Evolutionary conservation across 2,888 invertebrate species (phyloP), one percentile per base, ranked within the genome.

Genomic region (Andrena trimmerana): DNA sequence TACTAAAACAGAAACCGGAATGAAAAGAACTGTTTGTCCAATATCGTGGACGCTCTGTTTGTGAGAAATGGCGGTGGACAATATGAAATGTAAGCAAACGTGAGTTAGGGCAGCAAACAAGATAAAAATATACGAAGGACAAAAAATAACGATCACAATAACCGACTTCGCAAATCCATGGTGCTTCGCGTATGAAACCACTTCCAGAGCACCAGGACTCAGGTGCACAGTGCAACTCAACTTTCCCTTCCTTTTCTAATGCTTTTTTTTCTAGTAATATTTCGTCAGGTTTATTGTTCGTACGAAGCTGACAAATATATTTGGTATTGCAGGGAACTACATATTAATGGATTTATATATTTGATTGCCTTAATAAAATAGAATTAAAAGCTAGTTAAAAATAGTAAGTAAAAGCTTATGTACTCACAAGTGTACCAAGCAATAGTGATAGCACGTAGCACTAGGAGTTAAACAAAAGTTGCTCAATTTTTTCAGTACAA

Each of bases 181-280:
- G 2, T 29, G 52, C 31, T 48, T 59, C n/a, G 48, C 54, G 48
- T 27, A 62, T 52, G 66, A 20, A 69, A 77, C 67, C 68, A 36
- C 59, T 42, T 36, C 24, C 42, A n/a, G 10, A 13, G 29, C 66
- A 63, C 16, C 52, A 24, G 81, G 75, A 67, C 72, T 69, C 76
- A 83, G 83, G 81, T 83, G 81, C 31, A 24, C 69, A 20, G 42
- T 60, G 68, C 69, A 79, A 42, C 36, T 68, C 27, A n/a, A 8
- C n/a, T 29, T 33, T 48, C 31, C 16, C 31, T 20, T 48, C 54
- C 20, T 68, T 59, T 78, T n/a, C 16, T 54, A 57, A 71, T 59
- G 6, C 2, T 57, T 24, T 13, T 57, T 52, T 10, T 6, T 5
- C 33, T 13, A 10, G 54, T 42, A 71, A 29, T 72, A 72, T 68